Base-by-base conservation (phyloP, 2,888 invertebrate species). In the Cantharis nigra region DNA sequence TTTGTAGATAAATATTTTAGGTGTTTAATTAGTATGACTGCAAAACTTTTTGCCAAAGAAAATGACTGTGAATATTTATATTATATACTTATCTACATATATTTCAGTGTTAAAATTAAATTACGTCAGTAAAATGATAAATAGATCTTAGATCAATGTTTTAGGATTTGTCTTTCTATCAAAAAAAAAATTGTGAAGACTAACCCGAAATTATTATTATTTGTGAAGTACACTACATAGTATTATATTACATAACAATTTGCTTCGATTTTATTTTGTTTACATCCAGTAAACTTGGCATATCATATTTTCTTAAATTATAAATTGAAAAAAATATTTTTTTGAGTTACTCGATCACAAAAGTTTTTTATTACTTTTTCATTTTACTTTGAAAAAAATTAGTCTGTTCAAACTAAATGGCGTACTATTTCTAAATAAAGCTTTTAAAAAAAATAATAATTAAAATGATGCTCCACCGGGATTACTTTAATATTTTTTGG, bases 11-110 rank as follows among this genome's bases (percentile, higher is more conserved):
- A 23, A 23, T 67, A 67, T 67, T 67, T 67, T 23, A 49, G 49
- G 49, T 23, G 65, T 67, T 67, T 67, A 67, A 67, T 26, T n/a
- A 67, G 65, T 79, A 71, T 74, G 71, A 84, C 83, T 84, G 79
- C 82, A 83, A 81, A 85, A 85, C 83, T 85, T 86, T 84, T 86
- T 87, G 87, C 87, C 87, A 88, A 88, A 87, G 85, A 83, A 85
- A 81, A 87, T 87, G 88, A 88, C 87, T 88, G 88, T 87, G 87
- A 87, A 87, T 87, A 86, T 85, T 85, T 86, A 84, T 86, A 85
- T 83, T 83, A 84, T 73, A 71, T 83, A 84, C 81, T 81, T 84
- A 84, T 84, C 85, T 85, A 86, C 85, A 20, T 23, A 67, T 67
- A 84, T 85, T 85, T 86, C 84, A 85, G 85, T 85, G 86, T 86